Base-by-base conservation (phyloP, 2,888 invertebrate genomes). In the Melipona beecheii region DNA sequence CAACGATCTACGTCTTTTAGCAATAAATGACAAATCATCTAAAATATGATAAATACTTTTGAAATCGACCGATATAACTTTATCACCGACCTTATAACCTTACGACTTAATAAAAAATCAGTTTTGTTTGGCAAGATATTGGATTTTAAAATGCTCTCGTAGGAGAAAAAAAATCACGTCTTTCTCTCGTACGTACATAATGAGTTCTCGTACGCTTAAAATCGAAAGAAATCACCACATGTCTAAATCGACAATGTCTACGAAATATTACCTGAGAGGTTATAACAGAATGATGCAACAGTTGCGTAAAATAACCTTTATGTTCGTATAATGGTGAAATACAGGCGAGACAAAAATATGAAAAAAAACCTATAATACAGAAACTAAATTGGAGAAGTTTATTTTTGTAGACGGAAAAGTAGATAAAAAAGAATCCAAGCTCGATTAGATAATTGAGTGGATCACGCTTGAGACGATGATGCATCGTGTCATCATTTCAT, bases 261-360 rank as follows among this genome's bases (percentile, higher is more conserved):
- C 19, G 64, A 43, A 62, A 2, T 24, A n/a, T 75, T 79, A 74
- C 54, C 60, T 19, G 71, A 75, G 66, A 81, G 56, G n/a, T n/a
- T 15, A n/a, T 43, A 58, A 43, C 49, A 21, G 19, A 31, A 49
- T 81, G 74, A 81, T 31, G 82, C 71, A 80, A 82, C 66, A 15
- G 0, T 54, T 66, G 27, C 24, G 36, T 50, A 36, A 71, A 82
- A 31, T 70, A 79, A 81, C 19, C 49, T 31, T 65, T 62, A 31
- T 5, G 15, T n/a, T 60, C 27, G n/a, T 5, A n/a, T 17, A 54
- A 54, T 65, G 60, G 19, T 43, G 82, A 70, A 65, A 68, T 11
- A 62, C 54, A 56, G 13, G 17, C 13, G 15, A 21, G 69, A 31
- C 17, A 69, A 52, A 81, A 62, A 4, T 56, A n/a, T n/a, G 9